Conservation (phyloP, 2,113 vertebrate genomes). For the Platanista minor region DNA sequence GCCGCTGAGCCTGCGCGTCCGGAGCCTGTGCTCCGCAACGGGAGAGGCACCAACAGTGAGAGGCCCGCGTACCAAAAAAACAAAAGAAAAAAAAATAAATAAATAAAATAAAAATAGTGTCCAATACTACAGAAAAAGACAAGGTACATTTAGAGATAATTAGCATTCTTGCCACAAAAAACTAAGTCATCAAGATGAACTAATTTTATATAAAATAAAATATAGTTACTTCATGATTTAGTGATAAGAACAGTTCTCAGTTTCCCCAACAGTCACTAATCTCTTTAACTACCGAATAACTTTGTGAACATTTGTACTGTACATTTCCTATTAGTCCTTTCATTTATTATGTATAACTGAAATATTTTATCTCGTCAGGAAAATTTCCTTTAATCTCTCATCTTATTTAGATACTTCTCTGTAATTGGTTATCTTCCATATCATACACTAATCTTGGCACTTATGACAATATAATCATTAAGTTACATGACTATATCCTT, state of each 20-base stretch:
- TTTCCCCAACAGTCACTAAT: neutral
- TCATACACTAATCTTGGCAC: neutral
- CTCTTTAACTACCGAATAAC: neutral
- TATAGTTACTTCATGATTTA: neutral
- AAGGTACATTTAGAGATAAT: neutral
- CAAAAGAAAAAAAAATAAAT: too few relatives aligned
- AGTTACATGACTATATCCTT: neutral
- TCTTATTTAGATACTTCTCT: neutral
- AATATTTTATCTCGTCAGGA: neutral
- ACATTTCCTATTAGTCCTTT: neutral
- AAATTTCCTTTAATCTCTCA: neutral
- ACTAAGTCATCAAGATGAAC: neutral
- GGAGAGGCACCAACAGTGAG: too few relatives aligned
- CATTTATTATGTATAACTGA: neutral
- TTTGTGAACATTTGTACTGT: neutral
- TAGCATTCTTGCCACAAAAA: neutral
- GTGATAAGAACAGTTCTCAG: neutral
- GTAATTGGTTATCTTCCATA: neutral
- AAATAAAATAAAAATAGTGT: too few relatives aligned
- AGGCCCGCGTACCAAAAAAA: too few relatives aligned
- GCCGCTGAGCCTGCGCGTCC: too few relatives aligned
- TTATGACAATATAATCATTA: slow-evolving; percentile 4
- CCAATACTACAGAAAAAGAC: neutral
- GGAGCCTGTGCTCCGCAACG: too few relatives aligned
- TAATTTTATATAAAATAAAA: slow-evolving; percentile 13